Conservation (phyloP, 2,888 invertebrate species). For the Philaethria dido region DNA sequence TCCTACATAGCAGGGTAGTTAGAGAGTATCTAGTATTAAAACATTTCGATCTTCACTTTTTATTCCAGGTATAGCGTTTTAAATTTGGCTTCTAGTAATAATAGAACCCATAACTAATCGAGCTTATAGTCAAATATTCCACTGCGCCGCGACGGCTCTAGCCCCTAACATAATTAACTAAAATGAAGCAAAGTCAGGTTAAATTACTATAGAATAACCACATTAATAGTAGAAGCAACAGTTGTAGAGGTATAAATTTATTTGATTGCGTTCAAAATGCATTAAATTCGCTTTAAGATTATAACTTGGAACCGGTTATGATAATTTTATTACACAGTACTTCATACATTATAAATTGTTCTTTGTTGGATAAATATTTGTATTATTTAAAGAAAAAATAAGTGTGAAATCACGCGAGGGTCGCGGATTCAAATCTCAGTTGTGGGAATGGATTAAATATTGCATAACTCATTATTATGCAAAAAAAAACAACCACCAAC, state of each 20-base stretch:
- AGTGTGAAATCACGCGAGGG: background rate
- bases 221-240: slow-evolving; percentile 14
- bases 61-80: too few relatives aligned
- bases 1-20: too few relatives aligned
- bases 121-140: too few relatives aligned
- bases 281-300: slow-evolving; percentile 32
- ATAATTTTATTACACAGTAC: slow-evolving; percentile 33
- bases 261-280: slow-evolving; percentile 27
- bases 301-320: slow-evolving; percentile 30
- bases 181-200: background rate
- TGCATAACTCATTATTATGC: too few relatives aligned
- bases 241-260: slow-evolving; percentile 18
- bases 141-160: too few relatives aligned
- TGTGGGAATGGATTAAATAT: background rate
- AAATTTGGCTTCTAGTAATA: too few relatives aligned
- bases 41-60: too few relatives aligned
- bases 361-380: slow-evolving; percentile 9
- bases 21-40: too few relatives aligned
- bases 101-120: too few relatives aligned
- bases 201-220: background rate
- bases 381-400: background rate
- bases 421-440: background rate
- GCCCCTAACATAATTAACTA: too few relatives aligned
- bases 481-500: too few relatives aligned
- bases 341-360: slow-evolving; percentile 11